Evolutionary conservation across 2,888 invertebrate species (phyloP), one percentile per base, ranked within the genome.

Genomic region (Lithophane ornitopus): DNA sequence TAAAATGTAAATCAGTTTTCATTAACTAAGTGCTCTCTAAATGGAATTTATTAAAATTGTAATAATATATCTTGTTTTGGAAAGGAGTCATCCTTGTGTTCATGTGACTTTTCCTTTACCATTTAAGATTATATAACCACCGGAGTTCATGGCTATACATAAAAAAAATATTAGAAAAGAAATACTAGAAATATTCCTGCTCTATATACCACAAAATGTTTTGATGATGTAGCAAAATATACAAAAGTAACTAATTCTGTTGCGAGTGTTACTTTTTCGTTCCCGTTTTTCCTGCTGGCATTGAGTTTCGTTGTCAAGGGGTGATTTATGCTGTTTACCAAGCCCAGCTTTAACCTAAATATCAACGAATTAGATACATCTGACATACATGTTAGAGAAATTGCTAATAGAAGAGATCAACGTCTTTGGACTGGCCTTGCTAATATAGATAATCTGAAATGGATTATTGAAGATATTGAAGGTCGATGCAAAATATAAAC

Each of bases 321-420:
- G 58, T 78, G 78, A 83, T 83, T 83, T 83, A 83, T 83, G 9
- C 11, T 77, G 63, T 82, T 77, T 77, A 77, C 86, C 26, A n/a
- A 62, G 61, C 73, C 49, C 39, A 63, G 62, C 59, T n/a, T 78
- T 59, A 65, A 66, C 68, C 54, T 68, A 71, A 85, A 85, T 72
- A 76, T 67, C 59, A 41, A 44, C 39, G 41, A 81, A 85, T 85
- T 56, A 71, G 46, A 54, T 65, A 49, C 41, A 41, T 41, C 41
- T 9, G 9, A 41, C 41, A 41, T 41, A 9, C 44, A 14, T 59
- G 41, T 41, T 41, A 58, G 26, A 66, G 14, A n/a, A 62, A 56
- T 34, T 49, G 34, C 39, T 19, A 16, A 62, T 59, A n/a, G 22
- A 44, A 16, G 14, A 65, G 58, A 78, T 83, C 69, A 65, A 65